Percentiles rank a stretch among this genome's conserved stretches.
Conservation (phyloP, 2,797 vertebrate genomes). For the Vespertilio murinus region DNA sequence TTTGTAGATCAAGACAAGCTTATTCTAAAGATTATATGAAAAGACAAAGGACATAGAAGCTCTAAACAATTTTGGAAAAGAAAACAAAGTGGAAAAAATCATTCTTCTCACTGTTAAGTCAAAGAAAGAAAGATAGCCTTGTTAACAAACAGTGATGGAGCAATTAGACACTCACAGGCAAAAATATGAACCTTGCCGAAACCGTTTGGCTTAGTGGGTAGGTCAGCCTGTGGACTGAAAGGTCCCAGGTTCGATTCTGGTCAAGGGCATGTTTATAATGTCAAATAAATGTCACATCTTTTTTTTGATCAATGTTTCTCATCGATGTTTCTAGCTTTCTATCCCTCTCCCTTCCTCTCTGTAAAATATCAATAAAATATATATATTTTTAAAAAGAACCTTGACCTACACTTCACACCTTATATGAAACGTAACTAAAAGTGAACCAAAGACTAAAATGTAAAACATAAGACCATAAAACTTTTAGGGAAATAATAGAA, state of each 20-base stretch:
- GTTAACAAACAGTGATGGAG: neutral
- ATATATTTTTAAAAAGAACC: neutral
- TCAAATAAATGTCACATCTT: no score
- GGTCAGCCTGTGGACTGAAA: no score
- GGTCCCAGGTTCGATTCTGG: no score
- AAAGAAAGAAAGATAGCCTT: neutral
- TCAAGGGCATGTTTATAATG: no score
- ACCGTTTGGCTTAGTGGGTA: no score
- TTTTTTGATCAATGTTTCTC: no score
- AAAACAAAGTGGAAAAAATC: constrained; percentile 20
- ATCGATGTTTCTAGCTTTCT: no score
- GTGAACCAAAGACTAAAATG: constrained; percentile 13
- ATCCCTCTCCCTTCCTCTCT: no score
- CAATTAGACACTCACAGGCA: constrained; percentile 4
- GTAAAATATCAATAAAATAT: no score
- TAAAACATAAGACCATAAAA: constrained; percentile 3
- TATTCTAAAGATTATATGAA: constrained; percentile 43
- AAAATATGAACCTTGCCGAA: neutral
- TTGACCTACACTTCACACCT: neutral
- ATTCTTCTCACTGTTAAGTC: neutral
- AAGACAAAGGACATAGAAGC: constrained; percentile 28
- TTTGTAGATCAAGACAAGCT: constrained; percentile 34
- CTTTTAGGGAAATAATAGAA: neutral
- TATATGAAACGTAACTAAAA: constrained; percentile 26
- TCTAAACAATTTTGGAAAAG: constrained; percentile 15